Percentiles rank a stretch among this genome's conserved stretches.
Evolutionary conservation across 1,140 invertebrate genomes (phyloP).

Genomic region (Bombyx mandarina): DNA sequence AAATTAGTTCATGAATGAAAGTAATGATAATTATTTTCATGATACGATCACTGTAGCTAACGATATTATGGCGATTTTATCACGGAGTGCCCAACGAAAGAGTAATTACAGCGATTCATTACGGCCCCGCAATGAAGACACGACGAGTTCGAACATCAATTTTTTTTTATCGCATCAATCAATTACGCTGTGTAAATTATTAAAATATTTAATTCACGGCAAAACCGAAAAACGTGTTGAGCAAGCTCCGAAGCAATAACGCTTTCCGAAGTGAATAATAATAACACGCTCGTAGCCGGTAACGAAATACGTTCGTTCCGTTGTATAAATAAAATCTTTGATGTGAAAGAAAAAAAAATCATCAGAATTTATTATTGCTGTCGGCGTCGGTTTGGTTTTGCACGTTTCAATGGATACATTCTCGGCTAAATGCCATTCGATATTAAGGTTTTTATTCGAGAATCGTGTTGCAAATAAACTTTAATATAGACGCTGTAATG

Average conservation of each 20-base stretch:
- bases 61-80: not conserved
- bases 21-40: too few species aligned
- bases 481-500: too few species aligned
- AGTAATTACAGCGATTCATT: slow-evolving; percentile 41
- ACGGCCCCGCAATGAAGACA: slow-evolving; percentile 20
- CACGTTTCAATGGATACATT: slow-evolving; percentile 16
- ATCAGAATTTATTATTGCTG: slow-evolving; percentile 49
- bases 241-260: slow-evolving; percentile 36
- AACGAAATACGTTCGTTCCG: slow-evolving; percentile 48
- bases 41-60: too few species aligned
- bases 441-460: not conserved
- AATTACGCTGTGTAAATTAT: slow-evolving; percentile 43
- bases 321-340: slow-evolving; percentile 56
- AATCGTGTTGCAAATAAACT: too few species aligned
- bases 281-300: slow-evolving; percentile 44
- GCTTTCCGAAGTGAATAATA: slow-evolving; percentile 46
- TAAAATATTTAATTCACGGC: slow-evolving; percentile 43
- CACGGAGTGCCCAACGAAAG: slow-evolving; percentile 1
- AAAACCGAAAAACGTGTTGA: slow-evolving; percentile 21
- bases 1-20: too few species aligned
- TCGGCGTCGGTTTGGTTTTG: slow-evolving; percentile 28
- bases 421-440: slow-evolving; percentile 2
- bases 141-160: slow-evolving; percentile 25
- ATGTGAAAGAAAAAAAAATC: slow-evolving; percentile 56
- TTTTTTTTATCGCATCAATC: slow-evolving; percentile 55